Conservation (phyloP, 2,888 invertebrate genomes). For the Slavum lentiscoides region DNA sequence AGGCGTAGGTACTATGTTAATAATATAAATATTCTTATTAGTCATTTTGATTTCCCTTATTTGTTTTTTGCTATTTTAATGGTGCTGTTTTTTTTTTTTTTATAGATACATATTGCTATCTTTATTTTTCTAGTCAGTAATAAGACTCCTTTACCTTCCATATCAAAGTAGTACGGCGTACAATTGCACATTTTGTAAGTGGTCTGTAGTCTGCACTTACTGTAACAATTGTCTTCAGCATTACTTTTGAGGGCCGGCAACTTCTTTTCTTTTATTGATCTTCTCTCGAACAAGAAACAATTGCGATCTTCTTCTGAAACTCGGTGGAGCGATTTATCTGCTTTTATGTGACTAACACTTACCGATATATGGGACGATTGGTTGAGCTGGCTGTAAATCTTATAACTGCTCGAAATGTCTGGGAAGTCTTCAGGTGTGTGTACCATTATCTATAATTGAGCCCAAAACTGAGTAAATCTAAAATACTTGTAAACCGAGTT, state of each 20-base stretch:
- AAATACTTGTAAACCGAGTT: no score
- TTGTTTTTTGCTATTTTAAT: no score
- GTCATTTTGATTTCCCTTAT: no score
- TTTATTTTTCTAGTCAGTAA: not conserved
- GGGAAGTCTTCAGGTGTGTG: constrained; percentile 55
- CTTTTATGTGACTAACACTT: constrained; percentile 35
- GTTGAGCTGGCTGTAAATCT: constrained; percentile 35
- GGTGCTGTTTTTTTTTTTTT: no score
- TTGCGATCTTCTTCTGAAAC: constrained; percentile 41
- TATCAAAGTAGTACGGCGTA: constrained; percentile 46
- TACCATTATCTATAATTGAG: constrained; percentile 51
- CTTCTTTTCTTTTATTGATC: not conserved
- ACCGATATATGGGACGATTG: constrained; percentile 52
- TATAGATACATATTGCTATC: no score
- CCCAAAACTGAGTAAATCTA: no score
- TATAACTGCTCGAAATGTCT: constrained; percentile 52
- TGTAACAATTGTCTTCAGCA: constrained; percentile 49
- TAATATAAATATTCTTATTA: no score
- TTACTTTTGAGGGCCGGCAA: constrained; percentile 10
- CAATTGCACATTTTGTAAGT: constrained; percentile 50
- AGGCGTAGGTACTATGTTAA: no score
- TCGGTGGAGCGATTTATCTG: constrained; percentile 39
- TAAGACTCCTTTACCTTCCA: not conserved
- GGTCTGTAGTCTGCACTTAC: constrained; percentile 40
- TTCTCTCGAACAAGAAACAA: constrained; percentile 42